Evolutionary conservation across 2,797 vertebrate genomes (phyloP).

Genomic region (Sarcoramphus papa): DNA sequence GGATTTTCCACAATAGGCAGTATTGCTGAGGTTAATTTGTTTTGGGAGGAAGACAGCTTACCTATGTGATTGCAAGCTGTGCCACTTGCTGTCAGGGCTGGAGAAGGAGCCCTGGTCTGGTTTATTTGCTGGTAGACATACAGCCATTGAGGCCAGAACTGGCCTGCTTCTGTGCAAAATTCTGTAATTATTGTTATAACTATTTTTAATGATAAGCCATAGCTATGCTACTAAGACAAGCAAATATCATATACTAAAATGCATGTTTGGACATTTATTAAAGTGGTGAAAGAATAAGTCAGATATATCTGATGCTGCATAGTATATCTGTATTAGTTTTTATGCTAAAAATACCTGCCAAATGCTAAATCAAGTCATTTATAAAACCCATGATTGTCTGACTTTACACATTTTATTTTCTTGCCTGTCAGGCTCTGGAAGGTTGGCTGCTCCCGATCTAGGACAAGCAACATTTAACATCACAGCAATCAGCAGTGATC

Average conservation of each 20-base stretch:
- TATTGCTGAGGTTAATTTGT: background rate
- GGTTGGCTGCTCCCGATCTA: background rate
- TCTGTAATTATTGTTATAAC: background rate
- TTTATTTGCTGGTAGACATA: background rate
- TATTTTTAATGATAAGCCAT: background rate
- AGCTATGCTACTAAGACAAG: background rate
- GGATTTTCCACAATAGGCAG: background rate
- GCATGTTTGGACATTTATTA: background rate
- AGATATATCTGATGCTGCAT: background rate
- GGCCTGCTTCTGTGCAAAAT: background rate
- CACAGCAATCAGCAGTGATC: background rate
- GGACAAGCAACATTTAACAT: background rate
- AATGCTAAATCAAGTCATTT: background rate
- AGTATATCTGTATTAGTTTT: background rate
- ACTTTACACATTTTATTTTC: background rate
- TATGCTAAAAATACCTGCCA: background rate
- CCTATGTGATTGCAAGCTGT: rapidly evolving
- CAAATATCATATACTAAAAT: background rate
- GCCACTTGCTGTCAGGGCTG: background rate
- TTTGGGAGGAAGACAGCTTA: background rate
- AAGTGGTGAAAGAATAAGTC: background rate
- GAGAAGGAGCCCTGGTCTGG: background rate
- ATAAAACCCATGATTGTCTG: background rate
- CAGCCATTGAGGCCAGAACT: background rate
- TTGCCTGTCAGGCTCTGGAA: background rate